Evolutionary conservation across 2,113 vertebrate species (phyloP).

Genomic region (Phyllostomus hastatus): DNA sequence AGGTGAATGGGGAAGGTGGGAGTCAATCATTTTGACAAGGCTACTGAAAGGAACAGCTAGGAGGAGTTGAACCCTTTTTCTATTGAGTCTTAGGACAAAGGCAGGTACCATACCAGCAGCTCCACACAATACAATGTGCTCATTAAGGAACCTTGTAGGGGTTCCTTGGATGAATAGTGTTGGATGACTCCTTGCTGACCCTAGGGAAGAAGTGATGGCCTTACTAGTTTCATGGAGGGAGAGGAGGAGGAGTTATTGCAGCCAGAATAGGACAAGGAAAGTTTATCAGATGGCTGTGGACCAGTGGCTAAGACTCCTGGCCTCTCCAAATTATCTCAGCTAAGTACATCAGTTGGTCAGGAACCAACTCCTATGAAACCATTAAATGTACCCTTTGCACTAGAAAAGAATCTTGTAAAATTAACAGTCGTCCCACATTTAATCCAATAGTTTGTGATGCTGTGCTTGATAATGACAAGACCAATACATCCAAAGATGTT

Average conservation of each 20-base stretch:
- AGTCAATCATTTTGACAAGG: too few relatives aligned
- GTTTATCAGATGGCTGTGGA: neutral
- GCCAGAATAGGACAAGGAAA: constrained; percentile 4
- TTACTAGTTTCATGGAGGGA: constrained; percentile 68
- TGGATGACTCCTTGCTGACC: constrained; percentile 79
- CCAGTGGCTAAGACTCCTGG: constrained; percentile 40
- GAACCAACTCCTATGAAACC: constrained; percentile 56
- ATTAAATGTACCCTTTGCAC: constrained; percentile 55
- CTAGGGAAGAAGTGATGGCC: constrained; percentile 70
- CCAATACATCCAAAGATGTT: constrained; percentile 55
- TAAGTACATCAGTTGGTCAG: constrained; percentile 48
- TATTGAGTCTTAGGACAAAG: too few relatives aligned
- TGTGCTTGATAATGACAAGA: constrained; percentile 61
- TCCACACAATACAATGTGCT: constrained; percentile 36
- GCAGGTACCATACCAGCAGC: too few relatives aligned
- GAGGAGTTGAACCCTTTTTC: too few relatives aligned
- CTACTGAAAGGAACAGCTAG: too few relatives aligned
- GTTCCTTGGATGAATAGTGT: constrained; percentile 57
- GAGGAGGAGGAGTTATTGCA: too few relatives aligned
- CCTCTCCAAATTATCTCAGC: constrained; percentile 61
- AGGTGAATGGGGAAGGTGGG: too few relatives aligned
- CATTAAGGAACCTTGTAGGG: constrained; percentile 41
- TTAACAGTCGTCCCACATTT: constrained; percentile 72
- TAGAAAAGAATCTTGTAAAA: constrained; percentile 72
- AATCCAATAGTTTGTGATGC: constrained; percentile 66